These are phyloP conservation scores for Listrodromus nycthemerus DNA, from an alignment of 2,888 invertebrate genomes.

Conservation along the genomic window DNA sequence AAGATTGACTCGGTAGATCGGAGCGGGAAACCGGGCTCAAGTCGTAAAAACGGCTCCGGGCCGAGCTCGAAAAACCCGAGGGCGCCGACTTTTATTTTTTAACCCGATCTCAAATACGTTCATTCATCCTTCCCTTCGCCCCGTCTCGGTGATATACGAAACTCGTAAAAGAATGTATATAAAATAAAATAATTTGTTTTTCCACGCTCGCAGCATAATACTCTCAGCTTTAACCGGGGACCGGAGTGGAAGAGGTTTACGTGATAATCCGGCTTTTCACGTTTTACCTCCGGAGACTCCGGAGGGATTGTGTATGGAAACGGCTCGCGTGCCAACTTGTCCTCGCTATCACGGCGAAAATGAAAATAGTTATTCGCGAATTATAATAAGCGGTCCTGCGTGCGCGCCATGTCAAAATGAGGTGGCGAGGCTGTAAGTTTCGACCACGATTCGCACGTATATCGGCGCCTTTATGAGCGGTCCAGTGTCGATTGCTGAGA, in stretches of 20 bases:
- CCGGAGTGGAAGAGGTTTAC: not conserved
- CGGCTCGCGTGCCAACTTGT: slow-evolving; percentile 37
- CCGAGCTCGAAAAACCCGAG: slow-evolving; percentile 19
- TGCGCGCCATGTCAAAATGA: slow-evolving; percentile 45
- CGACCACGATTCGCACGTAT: slow-evolving; percentile 40
- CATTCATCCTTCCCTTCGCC: slow-evolving; percentile 47
- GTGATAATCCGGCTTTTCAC: not conserved
- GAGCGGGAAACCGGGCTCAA: slow-evolving; percentile 51
- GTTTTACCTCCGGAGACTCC: not conserved
- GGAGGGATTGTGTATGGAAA: slow-evolving; percentile 1
- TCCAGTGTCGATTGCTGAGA: not conserved
- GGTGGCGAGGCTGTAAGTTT: slow-evolving; percentile 51
- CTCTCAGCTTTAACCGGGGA: not conserved
- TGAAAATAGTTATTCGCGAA: slow-evolving; percentile 36
- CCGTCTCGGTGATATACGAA: slow-evolving; percentile 34
- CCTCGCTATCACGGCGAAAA: slow-evolving; percentile 6
- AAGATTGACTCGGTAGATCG: slow-evolving; percentile 57
- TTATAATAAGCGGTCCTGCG: slow-evolving; percentile 47
- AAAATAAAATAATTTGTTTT: not conserved
- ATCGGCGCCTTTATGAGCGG: not conserved
- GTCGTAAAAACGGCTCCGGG: slow-evolving; percentile 62
- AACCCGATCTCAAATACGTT: slow-evolving; percentile 42
- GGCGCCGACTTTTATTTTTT: slow-evolving; percentile 56
- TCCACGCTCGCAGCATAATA: not conserved
- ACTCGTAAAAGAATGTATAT: slow-evolving; percentile 32